These are phyloP conservation scores for Gobius niger DNA, from an alignment of 2,113 vertebrate species.

Conservation along the genomic window DNA sequence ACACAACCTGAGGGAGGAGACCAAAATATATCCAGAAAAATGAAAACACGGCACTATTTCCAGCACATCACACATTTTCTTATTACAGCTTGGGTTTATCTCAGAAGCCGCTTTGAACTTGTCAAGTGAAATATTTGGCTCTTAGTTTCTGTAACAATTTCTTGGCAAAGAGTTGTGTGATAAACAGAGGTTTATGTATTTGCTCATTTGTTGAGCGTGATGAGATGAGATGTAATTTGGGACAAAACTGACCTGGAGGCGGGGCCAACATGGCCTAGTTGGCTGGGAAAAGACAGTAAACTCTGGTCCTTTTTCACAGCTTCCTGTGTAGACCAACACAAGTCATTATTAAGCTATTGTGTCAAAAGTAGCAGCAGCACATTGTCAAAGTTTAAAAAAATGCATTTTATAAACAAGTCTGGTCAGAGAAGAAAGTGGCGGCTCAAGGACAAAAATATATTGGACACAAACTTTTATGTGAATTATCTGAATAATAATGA, in stretches of 20 bases:
- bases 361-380: conserved; percentile 35
- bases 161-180: conserved; percentile 13
- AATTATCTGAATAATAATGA: neutral
- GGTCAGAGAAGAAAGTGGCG: neutral
- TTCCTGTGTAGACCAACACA: conserved; percentile 73
- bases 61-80: neutral
- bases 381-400: conserved; percentile 45
- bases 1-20: conserved; percentile 63
- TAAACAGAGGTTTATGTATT: conserved; percentile 10
- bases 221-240: conserved; percentile 29
- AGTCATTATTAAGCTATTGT: conserved; percentile 67
- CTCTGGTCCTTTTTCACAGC: conserved; percentile 81
- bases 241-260: conserved; percentile 76
- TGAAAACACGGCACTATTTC: neutral
- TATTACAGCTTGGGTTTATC: neutral
- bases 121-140: conserved; percentile 3
- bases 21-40: neutral
- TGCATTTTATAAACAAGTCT: conserved; percentile 13
- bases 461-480: neutral
- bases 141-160: neutral
- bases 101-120: neutral
- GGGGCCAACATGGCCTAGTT: conserved; percentile 76
- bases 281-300: conserved; percentile 79
- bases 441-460: neutral
- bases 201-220: conserved; percentile 20